Evolutionary conservation across 2,113 vertebrate genomes (phyloP).

Genomic region (Oryzias woworae): DNA sequence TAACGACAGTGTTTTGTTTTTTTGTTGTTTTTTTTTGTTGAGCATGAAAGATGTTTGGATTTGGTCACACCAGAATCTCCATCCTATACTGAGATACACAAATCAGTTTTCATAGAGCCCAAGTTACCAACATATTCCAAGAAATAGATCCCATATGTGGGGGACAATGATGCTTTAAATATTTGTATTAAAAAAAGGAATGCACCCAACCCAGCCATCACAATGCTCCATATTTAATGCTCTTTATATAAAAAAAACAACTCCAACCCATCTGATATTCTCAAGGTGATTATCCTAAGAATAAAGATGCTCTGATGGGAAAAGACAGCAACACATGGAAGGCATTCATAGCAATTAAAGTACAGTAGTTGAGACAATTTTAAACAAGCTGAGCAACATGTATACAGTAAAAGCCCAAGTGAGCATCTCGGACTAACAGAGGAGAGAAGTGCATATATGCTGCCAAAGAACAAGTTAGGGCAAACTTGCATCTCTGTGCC

Average conservation of each 20-base stretch:
- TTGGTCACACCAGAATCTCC: no score
- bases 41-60: no score
- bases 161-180: not conserved
- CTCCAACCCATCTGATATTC: conserved; percentile 15
- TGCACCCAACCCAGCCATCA: not conserved
- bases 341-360: conserved; percentile 65
- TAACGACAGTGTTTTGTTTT: no score
- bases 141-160: conserved; percentile 11
- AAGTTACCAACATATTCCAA: conserved; percentile 1
- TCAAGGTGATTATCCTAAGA: conserved; percentile 29
- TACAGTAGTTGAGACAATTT: conserved; percentile 70
- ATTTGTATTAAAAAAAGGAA: conserved; percentile 9
- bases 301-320: conserved; percentile 20
- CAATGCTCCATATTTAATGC: conserved; percentile 23
- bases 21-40: no score
- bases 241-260: conserved; percentile 15
- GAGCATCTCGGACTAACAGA: conserved; percentile 19
- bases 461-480: conserved; percentile 24
- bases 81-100: no score
- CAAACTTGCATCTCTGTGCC: conserved; percentile 23
- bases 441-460: not conserved
- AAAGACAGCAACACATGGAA: conserved; percentile 60
- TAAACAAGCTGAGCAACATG: conserved; percentile 64
- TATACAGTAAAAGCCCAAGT: conserved; percentile 57
- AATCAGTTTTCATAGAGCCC: no score